phyloP scores from a whole-genome alignment of 2,113 vertebrate species.

The Equus quagga region DNA sequence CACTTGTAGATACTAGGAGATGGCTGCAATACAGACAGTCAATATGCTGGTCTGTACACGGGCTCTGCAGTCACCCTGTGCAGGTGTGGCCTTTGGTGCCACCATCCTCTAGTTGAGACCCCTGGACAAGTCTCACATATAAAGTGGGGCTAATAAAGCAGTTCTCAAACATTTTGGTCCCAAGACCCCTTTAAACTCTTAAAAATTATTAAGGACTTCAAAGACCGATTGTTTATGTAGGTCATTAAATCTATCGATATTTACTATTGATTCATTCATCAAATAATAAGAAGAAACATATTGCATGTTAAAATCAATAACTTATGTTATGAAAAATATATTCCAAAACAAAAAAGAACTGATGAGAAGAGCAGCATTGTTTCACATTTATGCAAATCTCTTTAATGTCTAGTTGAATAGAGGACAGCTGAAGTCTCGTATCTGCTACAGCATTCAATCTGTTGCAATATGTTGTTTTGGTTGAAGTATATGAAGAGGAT shows the following conservation, averaged over 20 bases:
- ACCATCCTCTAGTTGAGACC: too few species aligned
- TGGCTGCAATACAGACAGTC: neutral
- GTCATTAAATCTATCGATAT: neutral
- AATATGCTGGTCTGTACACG: neutral
- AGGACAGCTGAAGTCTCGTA: neutral
- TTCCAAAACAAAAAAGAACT: neutral
- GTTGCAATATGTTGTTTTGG: neutral
- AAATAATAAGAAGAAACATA: neutral
- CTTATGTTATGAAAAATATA: neutral
- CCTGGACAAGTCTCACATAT: neutral
- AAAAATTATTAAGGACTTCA: constrained; percentile 3
- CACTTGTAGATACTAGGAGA: neutral
- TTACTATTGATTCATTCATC: neutral
- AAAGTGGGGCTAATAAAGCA: neutral
- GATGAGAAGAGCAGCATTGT: neutral
- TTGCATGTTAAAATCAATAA: neutral
- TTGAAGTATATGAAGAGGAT: neutral
- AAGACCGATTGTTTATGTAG: neutral
- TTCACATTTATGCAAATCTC: neutral
- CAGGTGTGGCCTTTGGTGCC: too few species aligned
- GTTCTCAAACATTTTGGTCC: neutral
- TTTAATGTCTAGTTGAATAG: neutral
- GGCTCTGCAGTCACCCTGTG: neutral
- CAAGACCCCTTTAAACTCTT: neutral
- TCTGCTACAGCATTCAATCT: neutral